Conservation (phyloP, 2,888 invertebrate genomes). For the Pterostichus niger region DNA sequence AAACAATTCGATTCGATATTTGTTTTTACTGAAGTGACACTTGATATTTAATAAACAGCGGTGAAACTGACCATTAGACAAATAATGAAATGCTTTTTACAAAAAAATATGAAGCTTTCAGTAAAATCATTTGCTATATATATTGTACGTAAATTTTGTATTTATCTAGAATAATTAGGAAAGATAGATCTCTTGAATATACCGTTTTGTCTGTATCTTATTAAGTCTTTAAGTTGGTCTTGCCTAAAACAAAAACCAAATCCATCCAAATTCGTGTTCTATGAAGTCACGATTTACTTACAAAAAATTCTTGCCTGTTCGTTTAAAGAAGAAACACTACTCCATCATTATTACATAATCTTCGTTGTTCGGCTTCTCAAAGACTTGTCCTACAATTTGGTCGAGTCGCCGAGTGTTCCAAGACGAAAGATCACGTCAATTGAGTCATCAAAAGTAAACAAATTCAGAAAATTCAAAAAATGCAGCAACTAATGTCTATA, state of each 20-base stretch:
- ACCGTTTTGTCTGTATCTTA: too few species aligned
- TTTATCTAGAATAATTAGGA: too few species aligned
- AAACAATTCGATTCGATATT: too few species aligned
- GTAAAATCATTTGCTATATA: too few species aligned
- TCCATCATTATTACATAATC: constrained; percentile 55
- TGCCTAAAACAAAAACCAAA: constrained; percentile 38
- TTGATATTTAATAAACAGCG: too few species aligned
- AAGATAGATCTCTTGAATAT: too few species aligned
- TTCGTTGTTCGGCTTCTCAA: constrained; percentile 43
- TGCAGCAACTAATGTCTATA: constrained; percentile 45
- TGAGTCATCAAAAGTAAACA: constrained; percentile 45
- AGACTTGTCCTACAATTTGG: constrained; percentile 6
- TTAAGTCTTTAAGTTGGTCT: background rate
- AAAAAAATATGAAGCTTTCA: too few species aligned
- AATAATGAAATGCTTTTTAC: too few species aligned
- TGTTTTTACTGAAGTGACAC: too few species aligned
- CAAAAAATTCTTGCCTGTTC: constrained; percentile 34
- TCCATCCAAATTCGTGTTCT: constrained; percentile 31
- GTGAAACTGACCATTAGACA: too few species aligned
- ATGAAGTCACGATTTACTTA: constrained; percentile 35
- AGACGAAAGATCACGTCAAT: constrained; percentile 24
- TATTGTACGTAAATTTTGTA: too few species aligned
- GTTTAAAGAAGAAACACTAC: constrained; percentile 38
- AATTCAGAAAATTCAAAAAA: constrained; percentile 49
- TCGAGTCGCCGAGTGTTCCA: background rate